A percentile compares a stretch with the other conserved stretches of the same genome.
Conservation (phyloP, 1,140 invertebrate genomes). For the Nilaparvata lugens region DNA sequence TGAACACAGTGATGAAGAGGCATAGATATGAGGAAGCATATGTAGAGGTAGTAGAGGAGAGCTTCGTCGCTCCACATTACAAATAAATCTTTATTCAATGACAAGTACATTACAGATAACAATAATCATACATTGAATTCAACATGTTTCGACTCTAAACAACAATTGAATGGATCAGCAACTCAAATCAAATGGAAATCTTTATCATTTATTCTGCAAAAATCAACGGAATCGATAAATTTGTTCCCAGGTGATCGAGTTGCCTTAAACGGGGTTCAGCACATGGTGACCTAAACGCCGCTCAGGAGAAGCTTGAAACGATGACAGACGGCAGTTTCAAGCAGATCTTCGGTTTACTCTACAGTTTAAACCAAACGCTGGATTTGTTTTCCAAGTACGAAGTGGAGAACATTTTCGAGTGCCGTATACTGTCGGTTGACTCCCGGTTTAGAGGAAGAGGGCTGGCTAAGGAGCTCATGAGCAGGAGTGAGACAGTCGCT, state of each 20-base stretch:
- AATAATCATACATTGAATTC: no score
- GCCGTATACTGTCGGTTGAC: constrained; percentile 67
- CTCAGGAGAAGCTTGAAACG: constrained; percentile 44
- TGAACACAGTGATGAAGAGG: no score
- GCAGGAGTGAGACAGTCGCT: constrained; percentile 51
- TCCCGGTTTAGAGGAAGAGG: constrained; percentile 55
- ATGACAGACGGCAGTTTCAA: constrained; percentile 51
- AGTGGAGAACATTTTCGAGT: constrained; percentile 66
- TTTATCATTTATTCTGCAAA: no score
- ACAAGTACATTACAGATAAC: no score
- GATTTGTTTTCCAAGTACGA: constrained; percentile 52
- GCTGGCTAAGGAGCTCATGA: constrained; percentile 57
- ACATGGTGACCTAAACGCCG: constrained; percentile 45
- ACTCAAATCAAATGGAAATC: no score
- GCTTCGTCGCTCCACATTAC: no score
- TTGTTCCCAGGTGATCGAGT: constrained; percentile 50
- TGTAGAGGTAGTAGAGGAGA: no score
- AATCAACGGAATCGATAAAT: background rate
- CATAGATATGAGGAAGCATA: no score
- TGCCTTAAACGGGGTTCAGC: constrained; percentile 50
- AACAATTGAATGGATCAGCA: no score
- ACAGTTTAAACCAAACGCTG: constrained; percentile 48
- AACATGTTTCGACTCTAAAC: no score
- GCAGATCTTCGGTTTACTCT: constrained; percentile 53
- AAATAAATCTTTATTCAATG: no score